A percentile compares a stretch with the other conserved stretches of the same genome.
Evolutionary conservation across 2,113 vertebrate species (phyloP).

Genomic region (Electrona antarctica): DNA sequence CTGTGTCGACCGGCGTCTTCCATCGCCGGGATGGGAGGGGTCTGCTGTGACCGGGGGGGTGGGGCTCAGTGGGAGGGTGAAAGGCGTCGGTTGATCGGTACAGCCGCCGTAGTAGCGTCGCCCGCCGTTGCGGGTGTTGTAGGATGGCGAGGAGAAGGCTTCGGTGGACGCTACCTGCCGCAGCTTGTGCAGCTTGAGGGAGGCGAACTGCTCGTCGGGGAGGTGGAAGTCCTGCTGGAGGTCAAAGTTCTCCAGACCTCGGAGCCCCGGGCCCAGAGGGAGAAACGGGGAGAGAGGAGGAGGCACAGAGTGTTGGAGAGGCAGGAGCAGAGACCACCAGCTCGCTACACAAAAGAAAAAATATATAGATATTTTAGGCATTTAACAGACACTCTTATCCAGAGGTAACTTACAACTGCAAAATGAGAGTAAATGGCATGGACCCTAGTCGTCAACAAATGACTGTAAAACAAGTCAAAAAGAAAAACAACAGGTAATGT

Average conservation of each 20-base stretch:
- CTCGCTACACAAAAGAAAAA: constrained; percentile 1
- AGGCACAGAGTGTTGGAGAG: constrained; percentile 3
- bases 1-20: background rate
- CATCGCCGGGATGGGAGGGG: background rate
- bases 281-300: constrained; percentile 23
- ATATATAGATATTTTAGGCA: too few relatives aligned
- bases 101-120: too few relatives aligned
- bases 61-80: constrained; percentile 30
- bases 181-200: constrained; percentile 69
- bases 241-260: constrained; percentile 33
- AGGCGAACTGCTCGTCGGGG: constrained; percentile 70
- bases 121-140: constrained; percentile 29
- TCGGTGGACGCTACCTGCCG: constrained; percentile 41
- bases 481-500: too few relatives aligned
- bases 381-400: too few relatives aligned
- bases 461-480: too few relatives aligned
- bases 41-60: constrained; percentile 2
- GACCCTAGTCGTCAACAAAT: too few relatives aligned
- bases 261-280: background rate
- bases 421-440: too few relatives aligned
- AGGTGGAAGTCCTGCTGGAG: constrained; percentile 66
- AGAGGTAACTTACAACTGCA: too few relatives aligned
- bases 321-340: constrained; percentile 46
- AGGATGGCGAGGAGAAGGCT: constrained; percentile 26
- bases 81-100: background rate